Evolutionary conservation across 2,888 invertebrate genomes (phyloP).

Genomic region (Protodeltote pygarga): DNA sequence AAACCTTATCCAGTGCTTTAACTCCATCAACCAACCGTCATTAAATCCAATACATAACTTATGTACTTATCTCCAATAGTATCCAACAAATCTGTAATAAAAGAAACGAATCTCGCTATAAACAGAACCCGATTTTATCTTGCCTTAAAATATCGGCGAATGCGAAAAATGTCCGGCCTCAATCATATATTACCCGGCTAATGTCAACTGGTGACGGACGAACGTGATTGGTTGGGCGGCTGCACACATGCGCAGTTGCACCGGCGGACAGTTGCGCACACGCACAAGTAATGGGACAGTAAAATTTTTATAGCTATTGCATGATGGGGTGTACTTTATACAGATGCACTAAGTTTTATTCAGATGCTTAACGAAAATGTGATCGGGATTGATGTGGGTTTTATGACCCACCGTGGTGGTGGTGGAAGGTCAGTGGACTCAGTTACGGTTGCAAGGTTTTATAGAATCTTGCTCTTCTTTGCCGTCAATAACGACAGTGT

Average conservation of each 20-base stretch:
- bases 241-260: too few species aligned
- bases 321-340: constrained; percentile 50
- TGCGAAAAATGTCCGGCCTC: constrained; percentile 69
- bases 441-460: too few species aligned
- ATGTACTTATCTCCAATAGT: constrained; percentile 34
- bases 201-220: constrained; percentile 65
- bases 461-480: too few species aligned
- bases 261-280: too few species aligned
- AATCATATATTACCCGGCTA: constrained; percentile 80
- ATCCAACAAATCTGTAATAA: constrained; percentile 49
- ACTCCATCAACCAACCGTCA: constrained; percentile 38
- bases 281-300: constrained; percentile 68
- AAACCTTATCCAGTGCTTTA: constrained; percentile 29
- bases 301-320: constrained; percentile 69
- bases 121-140: constrained; percentile 73
- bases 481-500: too few species aligned
- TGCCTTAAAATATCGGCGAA: constrained; percentile 73
- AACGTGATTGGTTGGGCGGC: constrained; percentile 66
- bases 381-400: constrained; percentile 44
- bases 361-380: constrained; percentile 44
- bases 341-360: constrained; percentile 42
- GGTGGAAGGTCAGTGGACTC: constrained; percentile 33
- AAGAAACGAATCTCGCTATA: constrained; percentile 64
- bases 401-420: constrained; percentile 26
- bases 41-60: constrained; percentile 42